Conservation (phyloP, 2,888 invertebrate genomes). For the Panorpa germanica region DNA sequence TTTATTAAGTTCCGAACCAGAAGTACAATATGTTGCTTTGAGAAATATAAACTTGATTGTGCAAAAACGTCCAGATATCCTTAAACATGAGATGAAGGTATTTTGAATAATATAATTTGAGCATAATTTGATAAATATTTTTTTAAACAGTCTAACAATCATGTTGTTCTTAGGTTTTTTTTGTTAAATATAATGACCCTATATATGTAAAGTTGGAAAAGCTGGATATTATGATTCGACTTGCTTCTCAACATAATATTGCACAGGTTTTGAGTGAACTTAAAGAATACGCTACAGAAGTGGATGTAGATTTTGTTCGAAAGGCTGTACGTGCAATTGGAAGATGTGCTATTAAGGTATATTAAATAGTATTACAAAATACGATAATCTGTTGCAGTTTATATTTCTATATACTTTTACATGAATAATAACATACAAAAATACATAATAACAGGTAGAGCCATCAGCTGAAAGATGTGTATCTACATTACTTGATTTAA, state of each 20-base stretch:
- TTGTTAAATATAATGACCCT: conserved; percentile 99
- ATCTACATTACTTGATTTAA: conserved; percentile 88
- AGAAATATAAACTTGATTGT: conserved; percentile 98
- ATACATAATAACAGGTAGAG: conserved; percentile 36
- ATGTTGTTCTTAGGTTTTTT: conserved; percentile 46
- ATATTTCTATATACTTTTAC: too few relatives aligned
- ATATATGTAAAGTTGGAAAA: conserved; percentile 99
- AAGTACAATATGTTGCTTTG: conserved; percentile 97
- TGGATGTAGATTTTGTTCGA: conserved; percentile 98
- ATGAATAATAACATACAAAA: neutral
- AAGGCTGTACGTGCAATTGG: conserved; percentile 98
- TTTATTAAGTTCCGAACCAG: conserved; percentile 91
- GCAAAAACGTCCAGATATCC: conserved; percentile 94
- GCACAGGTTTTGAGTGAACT: conserved; percentile 94
- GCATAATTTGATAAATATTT: conserved; percentile 3
- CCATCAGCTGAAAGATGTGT: conserved; percentile 97
- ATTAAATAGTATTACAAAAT: conserved; percentile 1
- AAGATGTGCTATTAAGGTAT: conserved; percentile 93
- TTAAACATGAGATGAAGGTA: conserved; percentile 99
- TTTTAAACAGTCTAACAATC: conserved; percentile 3
- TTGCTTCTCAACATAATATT: conserved; percentile 95
- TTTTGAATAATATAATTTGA: neutral
- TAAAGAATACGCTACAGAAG: conserved; percentile 97
- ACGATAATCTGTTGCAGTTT: too few relatives aligned
- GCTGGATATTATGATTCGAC: conserved; percentile 95